phyloP scores from a whole-genome alignment of 2,113 vertebrate genomes.

The Anarhynchus alexandrinus region DNA sequence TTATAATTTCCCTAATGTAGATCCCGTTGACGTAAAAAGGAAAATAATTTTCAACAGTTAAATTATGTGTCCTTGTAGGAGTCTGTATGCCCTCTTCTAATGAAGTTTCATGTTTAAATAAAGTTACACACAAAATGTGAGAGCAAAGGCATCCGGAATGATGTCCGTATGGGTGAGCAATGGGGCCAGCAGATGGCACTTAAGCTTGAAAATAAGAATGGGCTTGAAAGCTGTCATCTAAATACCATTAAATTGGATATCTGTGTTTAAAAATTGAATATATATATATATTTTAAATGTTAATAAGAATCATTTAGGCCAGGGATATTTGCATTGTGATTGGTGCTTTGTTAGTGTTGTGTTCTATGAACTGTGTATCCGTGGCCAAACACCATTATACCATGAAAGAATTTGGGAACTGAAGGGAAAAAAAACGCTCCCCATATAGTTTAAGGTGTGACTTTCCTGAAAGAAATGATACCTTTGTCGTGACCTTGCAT shows the following conservation, averaged over 20 bases:
- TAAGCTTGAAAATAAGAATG: not conserved
- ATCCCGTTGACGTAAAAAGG: not conserved
- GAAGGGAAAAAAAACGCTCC: not conserved
- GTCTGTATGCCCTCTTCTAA: not conserved
- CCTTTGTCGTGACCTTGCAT: not conserved
- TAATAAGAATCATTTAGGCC: slow-evolving; percentile 21
- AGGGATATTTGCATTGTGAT: not conserved
- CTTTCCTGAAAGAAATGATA: not conserved
- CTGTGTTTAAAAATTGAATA: slow-evolving; percentile 32
- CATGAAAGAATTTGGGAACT: slow-evolving; percentile 26
- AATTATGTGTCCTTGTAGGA: not conserved
- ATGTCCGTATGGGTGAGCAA: slow-evolving; percentile 31
- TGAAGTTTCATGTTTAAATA: not conserved
- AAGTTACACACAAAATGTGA: not conserved
- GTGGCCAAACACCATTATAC: not conserved
- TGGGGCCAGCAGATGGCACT: slow-evolving; percentile 63
- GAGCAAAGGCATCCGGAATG: slow-evolving; percentile 20
- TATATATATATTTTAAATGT: not conserved
- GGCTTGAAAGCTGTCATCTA: slow-evolving; percentile 29
- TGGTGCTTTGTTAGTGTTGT: slow-evolving; percentile 12
- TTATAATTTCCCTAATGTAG: not conserved
- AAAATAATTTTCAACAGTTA: not conserved
- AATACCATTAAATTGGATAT: not conserved
- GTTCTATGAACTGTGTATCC: not conserved
- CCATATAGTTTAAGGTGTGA: not conserved